These are phyloP conservation scores for Characodon lateralis DNA, from an alignment of 2,797 vertebrate genomes.

Conservation along the genomic window DNA sequence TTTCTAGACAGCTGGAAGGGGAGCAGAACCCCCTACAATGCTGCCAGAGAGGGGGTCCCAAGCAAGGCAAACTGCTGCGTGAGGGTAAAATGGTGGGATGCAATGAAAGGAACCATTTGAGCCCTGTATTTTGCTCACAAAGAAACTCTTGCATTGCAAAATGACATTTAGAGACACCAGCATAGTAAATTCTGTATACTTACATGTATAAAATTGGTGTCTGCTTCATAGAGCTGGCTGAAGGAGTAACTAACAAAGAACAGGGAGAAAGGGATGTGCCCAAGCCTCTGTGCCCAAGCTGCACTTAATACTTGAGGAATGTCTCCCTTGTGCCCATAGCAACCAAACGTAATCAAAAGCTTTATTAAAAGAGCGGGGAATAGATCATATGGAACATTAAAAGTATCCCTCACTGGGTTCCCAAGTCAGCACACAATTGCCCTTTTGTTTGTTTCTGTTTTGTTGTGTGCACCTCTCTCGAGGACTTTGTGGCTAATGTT, in stretches of 20 bases:
- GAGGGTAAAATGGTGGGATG: slow-evolving; percentile 49
- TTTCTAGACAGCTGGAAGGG: slow-evolving; percentile 97
- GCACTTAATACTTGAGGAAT: slow-evolving; percentile 84
- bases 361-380: slow-evolving; percentile 84
- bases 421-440: slow-evolving; percentile 78
- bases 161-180: slow-evolving; percentile 50
- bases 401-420: slow-evolving; percentile 80
- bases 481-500: slow-evolving; percentile 73
- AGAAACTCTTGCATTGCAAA: slow-evolving; percentile 64
- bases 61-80: slow-evolving; percentile 58
- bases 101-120: slow-evolving; percentile 82
- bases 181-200: slow-evolving; percentile 15
- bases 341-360: slow-evolving; percentile 85
- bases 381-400: slow-evolving; percentile 86
- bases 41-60: slow-evolving; percentile 75
- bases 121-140: slow-evolving; percentile 75
- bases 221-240: slow-evolving; percentile 22
- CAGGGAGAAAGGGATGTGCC: slow-evolving; percentile 61
- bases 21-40: slow-evolving; percentile 84
- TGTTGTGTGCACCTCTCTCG: slow-evolving; percentile 69
- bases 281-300: slow-evolving; percentile 66
- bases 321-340: slow-evolving; percentile 80
- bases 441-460: slow-evolving; percentile 81
- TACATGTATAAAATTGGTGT: slow-evolving; percentile 7
- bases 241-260: slow-evolving; percentile 29